phyloP scores from a whole-genome alignment of 2,113 vertebrate genomes.

The Lepus americanus region DNA sequence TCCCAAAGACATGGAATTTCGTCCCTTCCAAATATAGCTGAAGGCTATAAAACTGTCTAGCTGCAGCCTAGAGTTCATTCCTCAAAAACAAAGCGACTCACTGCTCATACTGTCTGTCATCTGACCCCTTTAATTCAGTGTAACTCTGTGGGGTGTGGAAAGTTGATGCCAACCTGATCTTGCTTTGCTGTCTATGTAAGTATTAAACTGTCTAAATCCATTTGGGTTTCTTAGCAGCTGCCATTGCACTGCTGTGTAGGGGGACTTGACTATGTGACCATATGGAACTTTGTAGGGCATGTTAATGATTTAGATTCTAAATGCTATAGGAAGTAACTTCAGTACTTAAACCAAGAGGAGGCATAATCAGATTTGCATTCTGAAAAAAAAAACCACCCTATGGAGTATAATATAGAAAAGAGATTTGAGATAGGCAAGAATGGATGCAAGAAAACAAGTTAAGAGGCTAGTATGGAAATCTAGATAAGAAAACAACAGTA shows the following conservation, averaged over 20 bases:
- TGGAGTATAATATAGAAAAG: neutral
- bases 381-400: neutral
- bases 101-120: neutral
- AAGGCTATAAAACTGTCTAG: constrained; percentile 16
- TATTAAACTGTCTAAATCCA: constrained; percentile 45
- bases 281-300: neutral
- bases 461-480: neutral
- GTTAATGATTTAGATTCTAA: constrained; percentile 37
- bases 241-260: neutral
- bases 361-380: neutral
- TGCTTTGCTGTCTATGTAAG: constrained; percentile 30
- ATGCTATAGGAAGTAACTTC: neutral
- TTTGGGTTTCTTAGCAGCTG: constrained; percentile 22
- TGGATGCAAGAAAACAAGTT: constrained; percentile 39
- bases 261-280: neutral
- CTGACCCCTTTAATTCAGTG: neutral
- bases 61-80: neutral
- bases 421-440: neutral
- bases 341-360: constrained; percentile 31
- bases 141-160: neutral
- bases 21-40: neutral
- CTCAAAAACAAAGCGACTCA: constrained; percentile 48
- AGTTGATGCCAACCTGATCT: constrained; percentile 16
- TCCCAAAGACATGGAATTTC: neutral
- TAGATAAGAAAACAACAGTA: constrained; percentile 7